Conservation (phyloP, 2,888 invertebrate genomes). For the Tillus elongatus region DNA sequence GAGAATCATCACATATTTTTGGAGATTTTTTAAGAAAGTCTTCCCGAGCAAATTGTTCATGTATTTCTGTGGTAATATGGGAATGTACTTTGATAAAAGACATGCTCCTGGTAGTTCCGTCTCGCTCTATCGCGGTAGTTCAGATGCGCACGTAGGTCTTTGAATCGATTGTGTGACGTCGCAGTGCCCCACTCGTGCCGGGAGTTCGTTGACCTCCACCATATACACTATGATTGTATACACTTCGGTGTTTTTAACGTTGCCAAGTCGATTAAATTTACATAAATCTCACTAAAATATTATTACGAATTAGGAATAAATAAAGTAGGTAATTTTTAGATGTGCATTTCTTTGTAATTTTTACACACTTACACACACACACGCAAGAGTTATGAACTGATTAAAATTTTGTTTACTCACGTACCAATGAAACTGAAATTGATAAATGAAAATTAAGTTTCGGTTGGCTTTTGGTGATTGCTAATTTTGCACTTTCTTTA, state of each 20-base stretch:
- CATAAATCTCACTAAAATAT: no score
- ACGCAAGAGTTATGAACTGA: no score
- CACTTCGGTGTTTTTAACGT: constrained; percentile 15
- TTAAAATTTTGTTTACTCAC: no score
- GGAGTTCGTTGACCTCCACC: constrained; percentile 36
- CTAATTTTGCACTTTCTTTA: no score
- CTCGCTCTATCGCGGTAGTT: constrained; percentile 22
- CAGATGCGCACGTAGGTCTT: constrained; percentile 31
- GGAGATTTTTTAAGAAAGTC: constrained; percentile 41
- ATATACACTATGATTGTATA: constrained; percentile 34
- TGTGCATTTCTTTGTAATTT: no score
- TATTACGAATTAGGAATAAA: no score
- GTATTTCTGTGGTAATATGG: constrained; percentile 40
- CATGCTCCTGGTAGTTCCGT: constrained; percentile 16
- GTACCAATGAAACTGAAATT: no score
- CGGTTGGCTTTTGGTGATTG: no score
- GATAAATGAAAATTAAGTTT: no score
- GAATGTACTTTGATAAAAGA: constrained; percentile 27
- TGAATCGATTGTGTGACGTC: constrained; percentile 35
- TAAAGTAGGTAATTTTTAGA: no score
- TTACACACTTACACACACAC: no score
- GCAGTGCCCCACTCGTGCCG: constrained; percentile 34
- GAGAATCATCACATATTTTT: constrained; percentile 32
- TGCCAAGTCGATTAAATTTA: no score
- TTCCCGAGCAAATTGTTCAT: constrained; percentile 39